A percentile compares a stretch with the other conserved stretches of the same genome.
These are phyloP conservation scores for Enteromius mattozi DNA, from an alignment of 2,797 vertebrate genomes.

Conservation along the genomic window DNA sequence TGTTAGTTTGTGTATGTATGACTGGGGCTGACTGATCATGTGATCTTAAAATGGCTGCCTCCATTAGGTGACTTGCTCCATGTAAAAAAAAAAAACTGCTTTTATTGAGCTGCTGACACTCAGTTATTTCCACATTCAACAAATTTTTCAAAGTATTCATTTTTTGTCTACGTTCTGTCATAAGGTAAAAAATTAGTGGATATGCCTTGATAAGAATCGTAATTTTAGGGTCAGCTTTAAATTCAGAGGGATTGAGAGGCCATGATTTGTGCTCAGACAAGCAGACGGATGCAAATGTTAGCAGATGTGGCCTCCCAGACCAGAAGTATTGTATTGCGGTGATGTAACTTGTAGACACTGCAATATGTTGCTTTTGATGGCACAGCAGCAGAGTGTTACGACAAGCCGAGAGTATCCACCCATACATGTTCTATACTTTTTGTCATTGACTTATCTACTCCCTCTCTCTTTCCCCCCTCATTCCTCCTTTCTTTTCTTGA, in stretches of 20 bases:
- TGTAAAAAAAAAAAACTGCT: neutral
- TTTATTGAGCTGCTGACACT: neutral
- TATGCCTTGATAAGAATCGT: neutral
- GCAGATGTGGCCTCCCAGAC: slow-evolving; percentile 46
- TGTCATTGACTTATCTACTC: slow-evolving; percentile 69
- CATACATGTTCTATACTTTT: slow-evolving; percentile 70
- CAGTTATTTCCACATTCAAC: neutral
- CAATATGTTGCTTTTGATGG: slow-evolving; percentile 62
- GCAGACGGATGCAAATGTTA: slow-evolving; percentile 55
- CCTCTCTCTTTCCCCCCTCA: slow-evolving; percentile 52
- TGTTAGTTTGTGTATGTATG: no score
- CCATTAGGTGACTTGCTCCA: neutral
- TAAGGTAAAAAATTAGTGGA: neutral
- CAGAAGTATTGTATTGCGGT: slow-evolving; percentile 41
- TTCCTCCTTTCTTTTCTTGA: slow-evolving; percentile 73
- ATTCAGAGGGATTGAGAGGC: neutral
- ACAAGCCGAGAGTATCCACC: slow-evolving; percentile 57
- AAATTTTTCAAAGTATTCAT: neutral
- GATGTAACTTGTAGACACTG: slow-evolving; percentile 60
- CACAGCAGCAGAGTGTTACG: slow-evolving; percentile 58
- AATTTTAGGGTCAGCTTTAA: neutral
- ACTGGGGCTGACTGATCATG: neutral
- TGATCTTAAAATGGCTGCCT: neutral
- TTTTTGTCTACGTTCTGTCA: neutral
- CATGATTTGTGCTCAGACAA: slow-evolving; percentile 19